Percentiles rank a stretch among this genome's conserved stretches.
These are phyloP conservation scores for Adineta ricciae DNA, from an alignment of 2,888 invertebrate genomes.

Conservation along the genomic window DNA sequence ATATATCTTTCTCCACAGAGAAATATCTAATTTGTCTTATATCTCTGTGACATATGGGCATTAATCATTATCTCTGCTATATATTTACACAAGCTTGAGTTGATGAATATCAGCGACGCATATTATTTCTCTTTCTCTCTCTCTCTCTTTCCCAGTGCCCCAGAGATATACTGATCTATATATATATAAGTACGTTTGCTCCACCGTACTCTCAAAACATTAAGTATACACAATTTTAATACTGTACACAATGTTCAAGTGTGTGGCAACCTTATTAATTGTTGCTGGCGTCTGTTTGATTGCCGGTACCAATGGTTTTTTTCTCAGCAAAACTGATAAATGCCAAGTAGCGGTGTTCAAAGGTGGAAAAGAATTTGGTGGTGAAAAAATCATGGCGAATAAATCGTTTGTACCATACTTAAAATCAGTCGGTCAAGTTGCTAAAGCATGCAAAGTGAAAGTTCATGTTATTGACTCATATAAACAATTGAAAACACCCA, in stretches of 20 bases:
- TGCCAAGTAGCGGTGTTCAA: background rate
- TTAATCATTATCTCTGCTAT: background rate
- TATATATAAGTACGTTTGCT: background rate
- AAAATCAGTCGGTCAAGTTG: background rate
- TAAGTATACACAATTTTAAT: background rate
- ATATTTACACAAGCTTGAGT: background rate
- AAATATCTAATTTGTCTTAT: background rate
- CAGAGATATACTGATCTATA: background rate
- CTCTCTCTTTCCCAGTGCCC: background rate
- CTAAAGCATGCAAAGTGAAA: background rate
- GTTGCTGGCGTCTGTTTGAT: background rate
- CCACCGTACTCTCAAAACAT: background rate
- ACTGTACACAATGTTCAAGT: background rate
- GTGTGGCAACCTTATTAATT: background rate
- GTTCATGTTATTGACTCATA: background rate
- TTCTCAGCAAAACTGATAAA: background rate
- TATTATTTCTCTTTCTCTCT: background rate
- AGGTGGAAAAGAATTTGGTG: slow-evolving; percentile 5
- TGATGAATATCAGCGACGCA: background rate
- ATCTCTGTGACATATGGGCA: background rate
- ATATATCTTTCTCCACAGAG: background rate
- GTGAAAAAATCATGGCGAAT: background rate
- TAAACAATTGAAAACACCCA: background rate
- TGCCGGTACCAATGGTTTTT: background rate
- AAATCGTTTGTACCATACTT: background rate